Percentiles rank a stretch among this genome's conserved stretches.
These are phyloP conservation scores for Hafferia zeledoni DNA, from an alignment of 2,797 vertebrate genomes.

Conservation along the genomic window DNA sequence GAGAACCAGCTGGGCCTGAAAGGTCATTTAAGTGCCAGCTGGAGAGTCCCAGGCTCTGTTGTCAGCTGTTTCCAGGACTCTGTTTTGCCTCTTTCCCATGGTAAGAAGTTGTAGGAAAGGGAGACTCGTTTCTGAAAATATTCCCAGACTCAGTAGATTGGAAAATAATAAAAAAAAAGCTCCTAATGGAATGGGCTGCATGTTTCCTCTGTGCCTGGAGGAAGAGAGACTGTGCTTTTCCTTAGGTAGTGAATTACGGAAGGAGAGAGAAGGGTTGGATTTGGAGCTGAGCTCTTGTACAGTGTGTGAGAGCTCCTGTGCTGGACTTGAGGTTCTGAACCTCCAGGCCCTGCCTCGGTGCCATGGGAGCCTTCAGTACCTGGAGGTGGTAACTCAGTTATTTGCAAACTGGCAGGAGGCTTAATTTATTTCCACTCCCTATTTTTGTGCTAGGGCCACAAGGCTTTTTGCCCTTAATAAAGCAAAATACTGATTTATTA, in stretches of 20 bases:
- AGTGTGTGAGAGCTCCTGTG: background rate
- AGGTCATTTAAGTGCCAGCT: background rate
- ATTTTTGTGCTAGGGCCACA: background rate
- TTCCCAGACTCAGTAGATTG: accelerated
- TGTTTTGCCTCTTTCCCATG: background rate
- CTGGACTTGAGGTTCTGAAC: background rate
- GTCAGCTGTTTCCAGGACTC: background rate
- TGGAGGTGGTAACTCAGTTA: background rate
- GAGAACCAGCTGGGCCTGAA: background rate
- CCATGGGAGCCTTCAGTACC: background rate
- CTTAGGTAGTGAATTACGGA: background rate
- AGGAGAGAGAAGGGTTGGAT: background rate
- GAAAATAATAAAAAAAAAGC: background rate
- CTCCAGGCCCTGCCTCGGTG: background rate
- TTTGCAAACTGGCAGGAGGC: background rate
- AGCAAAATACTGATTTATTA: background rate
- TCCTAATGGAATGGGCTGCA: background rate
- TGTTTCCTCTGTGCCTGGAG: background rate
- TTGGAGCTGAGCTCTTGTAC: background rate
- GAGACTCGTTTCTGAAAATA: background rate
- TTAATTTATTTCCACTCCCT: background rate
- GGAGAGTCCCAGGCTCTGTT: background rate
- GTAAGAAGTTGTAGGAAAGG: background rate
- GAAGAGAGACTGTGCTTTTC: background rate
- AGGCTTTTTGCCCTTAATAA: background rate